Percentiles rank a stretch among this genome's conserved stretches.
phyloP scores from a whole-genome alignment of 2,113 vertebrate species.

The Apistogramma diplotaenia region DNA sequence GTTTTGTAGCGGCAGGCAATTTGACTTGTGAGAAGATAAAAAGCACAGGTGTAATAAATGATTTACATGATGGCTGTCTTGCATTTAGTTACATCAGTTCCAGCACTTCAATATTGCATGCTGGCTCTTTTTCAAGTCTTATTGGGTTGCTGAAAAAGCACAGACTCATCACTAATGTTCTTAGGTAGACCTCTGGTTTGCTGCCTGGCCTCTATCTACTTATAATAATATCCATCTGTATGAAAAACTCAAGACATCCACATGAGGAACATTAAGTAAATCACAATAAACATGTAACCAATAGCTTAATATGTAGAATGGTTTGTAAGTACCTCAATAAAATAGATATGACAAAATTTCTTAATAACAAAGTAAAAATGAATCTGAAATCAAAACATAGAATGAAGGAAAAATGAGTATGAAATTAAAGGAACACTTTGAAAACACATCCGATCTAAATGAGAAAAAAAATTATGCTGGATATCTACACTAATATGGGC shows the following conservation, averaged over 20 bases:
- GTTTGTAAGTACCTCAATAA: too few species aligned
- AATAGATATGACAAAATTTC: too few species aligned
- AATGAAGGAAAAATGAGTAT: not conserved
- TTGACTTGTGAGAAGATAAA: not conserved
- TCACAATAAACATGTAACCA: not conserved
- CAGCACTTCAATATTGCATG: not conserved
- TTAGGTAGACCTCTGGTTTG: not conserved
- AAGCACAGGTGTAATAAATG: not conserved
- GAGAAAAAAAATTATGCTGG: not conserved
- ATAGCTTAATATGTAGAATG: not conserved
- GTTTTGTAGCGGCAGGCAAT: not conserved
- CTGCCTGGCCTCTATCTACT: not conserved
- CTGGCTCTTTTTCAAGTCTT: not conserved
- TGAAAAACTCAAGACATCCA: not conserved
- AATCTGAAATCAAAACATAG: not conserved
- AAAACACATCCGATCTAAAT: too few species aligned
- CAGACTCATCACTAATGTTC: not conserved
- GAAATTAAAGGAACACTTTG: too few species aligned
- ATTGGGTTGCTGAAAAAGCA: not conserved
- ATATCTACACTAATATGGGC: too few species aligned
- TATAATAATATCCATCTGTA: not conserved
- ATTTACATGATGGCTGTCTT: not conserved
- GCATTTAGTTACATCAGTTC: not conserved
- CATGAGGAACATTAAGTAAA: not conserved
- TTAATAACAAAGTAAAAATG: not conserved